Base-by-base conservation (phyloP, 2,797 vertebrate genomes). In the Acestrorhynchus altus region DNA sequence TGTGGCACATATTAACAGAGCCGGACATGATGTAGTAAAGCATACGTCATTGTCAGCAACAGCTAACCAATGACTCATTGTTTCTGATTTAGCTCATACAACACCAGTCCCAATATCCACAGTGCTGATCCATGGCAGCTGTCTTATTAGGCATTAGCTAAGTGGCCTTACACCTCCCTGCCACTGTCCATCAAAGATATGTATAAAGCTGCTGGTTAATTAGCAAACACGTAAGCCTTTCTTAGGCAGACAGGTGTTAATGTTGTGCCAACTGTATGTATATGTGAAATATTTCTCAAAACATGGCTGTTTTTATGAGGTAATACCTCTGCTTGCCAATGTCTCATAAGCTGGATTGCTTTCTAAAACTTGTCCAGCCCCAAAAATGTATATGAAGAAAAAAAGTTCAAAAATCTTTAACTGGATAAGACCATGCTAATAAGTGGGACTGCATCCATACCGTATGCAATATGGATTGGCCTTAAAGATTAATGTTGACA, bases 1-100 rank as follows among this genome's bases (percentile, higher is more conserved):
- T 28, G 18, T 24, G 8, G 15, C 47, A 20, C 31, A 22, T n/a
- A 31, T 59, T 12, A 56, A 66, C 10, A 4, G 16, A 47, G n/a
- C 26, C 57, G 26, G 65, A n/a, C 24, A 40, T 54, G 56, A 28
- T 67, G 22, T 54, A 35, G 31, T 61, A 44, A 24, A 8, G 35
- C 42, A 70, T 73, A 73, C 66, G 74, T 79, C 73, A 70, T 35
- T 20, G 39, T 49, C 40, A 77, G 52, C 47, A 28, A 12, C 46
- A 44, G 49, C 46, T 26, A 61, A 22, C 47, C 42, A 68, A 42
- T 83, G 69, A 80, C 28, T 61, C 65, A 63, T n/a, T 76, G 60
- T 28, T 67, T 51, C n/a, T 71, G 47, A 68, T 76, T 72, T 72
- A 75, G 42, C 8, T 1, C 20, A 63, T 56, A 20, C 71, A 47